Evolutionary conservation across 2,113 vertebrate genomes (phyloP), one percentile per base, ranked within the genome.

Genomic region (Melanotaenia duboulayi): DNA sequence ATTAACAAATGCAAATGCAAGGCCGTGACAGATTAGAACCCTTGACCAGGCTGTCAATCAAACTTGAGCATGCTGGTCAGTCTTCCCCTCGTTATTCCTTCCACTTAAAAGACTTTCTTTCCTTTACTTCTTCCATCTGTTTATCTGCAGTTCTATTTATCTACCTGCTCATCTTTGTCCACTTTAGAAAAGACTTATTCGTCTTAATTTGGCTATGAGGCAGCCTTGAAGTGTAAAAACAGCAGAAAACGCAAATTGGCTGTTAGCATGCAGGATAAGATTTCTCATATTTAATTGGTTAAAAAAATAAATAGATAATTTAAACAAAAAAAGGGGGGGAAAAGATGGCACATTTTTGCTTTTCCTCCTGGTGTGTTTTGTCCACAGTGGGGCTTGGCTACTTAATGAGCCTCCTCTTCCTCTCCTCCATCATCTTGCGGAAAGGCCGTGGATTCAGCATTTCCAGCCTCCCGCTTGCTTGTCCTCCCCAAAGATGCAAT

Each of bases 1-100:
- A 94, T 92, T 93, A 93, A 91, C 84, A 88, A 90, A 94, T 92
- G 91, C 91, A 92, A 93, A 94, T 94, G 80, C 65, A 58, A 75
- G 91, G 90, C 88, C 92, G 80, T 68, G 67, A 84, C 80, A 69
- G 78, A 87, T 78, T 83, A 76, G 74, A 87, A 87, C 89, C 86
- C 82, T 78, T 90, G 92, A 91, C 92, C 92, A 72, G 1, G 50
- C 87, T 81, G 92, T 81, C 92, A 91, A 49, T 93, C 91, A 93
- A 59, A 76, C 57, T 66, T 61, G 74, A 87, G 80, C 46, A 59
- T 22, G 65, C 64, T 63, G 71, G 79, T 85, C 86, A 66, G 83
- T n/a, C 52, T 74, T 55, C 78, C 7, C 56, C 76, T 73, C 84
- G 49, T 83, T 69, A 65, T 61, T 46, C 24, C 50, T 54, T 51